Conservation (phyloP, 2,113 vertebrate genomes). For the Seriola rivoliana region DNA sequence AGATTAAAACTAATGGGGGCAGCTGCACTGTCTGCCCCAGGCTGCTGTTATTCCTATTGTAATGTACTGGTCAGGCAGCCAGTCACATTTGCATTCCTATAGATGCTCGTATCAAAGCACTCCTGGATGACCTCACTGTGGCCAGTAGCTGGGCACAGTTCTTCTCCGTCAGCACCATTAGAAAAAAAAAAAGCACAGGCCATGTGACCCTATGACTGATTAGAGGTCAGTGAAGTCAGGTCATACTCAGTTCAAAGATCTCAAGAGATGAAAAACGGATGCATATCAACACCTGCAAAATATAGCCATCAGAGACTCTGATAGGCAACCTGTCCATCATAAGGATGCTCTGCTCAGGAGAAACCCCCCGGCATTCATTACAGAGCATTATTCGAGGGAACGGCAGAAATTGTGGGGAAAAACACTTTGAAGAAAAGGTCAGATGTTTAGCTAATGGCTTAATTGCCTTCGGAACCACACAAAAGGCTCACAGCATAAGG, state of each 20-base stretch:
- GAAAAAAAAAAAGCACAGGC: conserved; percentile 60
- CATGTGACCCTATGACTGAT: conserved; percentile 70
- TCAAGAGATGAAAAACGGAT: conserved; percentile 69
- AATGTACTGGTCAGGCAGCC: conserved; percentile 62
- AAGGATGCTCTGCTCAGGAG: conserved; percentile 27
- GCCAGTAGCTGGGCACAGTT: conserved; percentile 54
- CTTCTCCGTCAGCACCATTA: conserved; percentile 70
- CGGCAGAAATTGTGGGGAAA: conserved; percentile 16
- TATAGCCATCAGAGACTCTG: conserved; percentile 16
- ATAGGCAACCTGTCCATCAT: conserved; percentile 37
- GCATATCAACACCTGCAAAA: conserved; percentile 41
- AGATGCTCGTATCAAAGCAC: conserved; percentile 67
- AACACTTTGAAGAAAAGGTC: conserved; percentile 36
- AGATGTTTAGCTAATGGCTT: conserved; percentile 52
- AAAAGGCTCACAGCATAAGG: conserved; percentile 18
- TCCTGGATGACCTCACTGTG: conserved; percentile 67
- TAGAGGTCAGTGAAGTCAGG: conserved; percentile 67
- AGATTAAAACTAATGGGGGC: conserved; percentile 73
- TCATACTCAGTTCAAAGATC: conserved; percentile 74
- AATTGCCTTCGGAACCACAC: conserved; percentile 26
- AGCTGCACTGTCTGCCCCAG: conserved; percentile 75
- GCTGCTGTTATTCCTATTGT: conserved; percentile 70
- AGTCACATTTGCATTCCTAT: conserved; percentile 82
- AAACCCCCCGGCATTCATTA: conserved; percentile 28
- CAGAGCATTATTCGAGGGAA: not conserved